A percentile compares a stretch with the other conserved stretches of the same genome.
Conservation (phyloP, 1,140 invertebrate genomes). For the Campoletis sonorensis region DNA sequence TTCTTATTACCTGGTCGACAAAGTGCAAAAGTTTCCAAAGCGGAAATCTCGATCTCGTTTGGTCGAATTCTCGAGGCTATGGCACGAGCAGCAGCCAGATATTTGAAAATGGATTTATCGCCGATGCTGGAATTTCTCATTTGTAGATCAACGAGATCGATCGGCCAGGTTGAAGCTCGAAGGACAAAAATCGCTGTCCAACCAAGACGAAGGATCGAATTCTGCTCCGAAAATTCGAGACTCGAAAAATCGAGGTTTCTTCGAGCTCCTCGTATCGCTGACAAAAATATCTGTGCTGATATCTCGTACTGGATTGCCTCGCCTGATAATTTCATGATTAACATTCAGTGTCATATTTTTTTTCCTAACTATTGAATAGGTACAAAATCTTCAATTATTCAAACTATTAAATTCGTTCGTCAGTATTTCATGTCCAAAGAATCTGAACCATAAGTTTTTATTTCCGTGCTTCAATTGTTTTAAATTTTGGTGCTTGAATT, state of each 20-base stretch:
- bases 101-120: constrained; percentile 51
- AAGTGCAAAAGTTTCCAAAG: constrained; percentile 81
- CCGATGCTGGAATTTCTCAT: constrained; percentile 14
- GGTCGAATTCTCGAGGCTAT: constrained; percentile 74
- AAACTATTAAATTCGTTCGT: too few species aligned
- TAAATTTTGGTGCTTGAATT: too few species aligned
- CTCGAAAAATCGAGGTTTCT: constrained; percentile 76
- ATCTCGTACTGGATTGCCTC: constrained; percentile 74
- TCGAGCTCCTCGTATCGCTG: constrained; percentile 77
- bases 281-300: constrained; percentile 78
- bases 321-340: constrained; percentile 50
- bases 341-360: too few species aligned
- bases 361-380: too few species aligned
- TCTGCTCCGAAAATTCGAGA: constrained; percentile 75
- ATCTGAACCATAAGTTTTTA: too few species aligned
- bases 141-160: constrained; percentile 73
- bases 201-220: constrained; percentile 76
- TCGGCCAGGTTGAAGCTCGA: constrained; percentile 79
- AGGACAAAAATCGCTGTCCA: constrained; percentile 80
- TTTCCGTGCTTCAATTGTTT: too few species aligned
- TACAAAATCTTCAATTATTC: too few species aligned
- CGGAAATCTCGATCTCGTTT: constrained; percentile 78
- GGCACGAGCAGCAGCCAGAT: constrained; percentile 62
- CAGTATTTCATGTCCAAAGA: too few species aligned
- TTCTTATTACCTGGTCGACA: constrained; percentile 78